A percentile compares a stretch with the other conserved stretches of the same genome.
Evolutionary conservation across 2,797 vertebrate genomes (phyloP).

Genomic region (Aldrovandia affinis): DNA sequence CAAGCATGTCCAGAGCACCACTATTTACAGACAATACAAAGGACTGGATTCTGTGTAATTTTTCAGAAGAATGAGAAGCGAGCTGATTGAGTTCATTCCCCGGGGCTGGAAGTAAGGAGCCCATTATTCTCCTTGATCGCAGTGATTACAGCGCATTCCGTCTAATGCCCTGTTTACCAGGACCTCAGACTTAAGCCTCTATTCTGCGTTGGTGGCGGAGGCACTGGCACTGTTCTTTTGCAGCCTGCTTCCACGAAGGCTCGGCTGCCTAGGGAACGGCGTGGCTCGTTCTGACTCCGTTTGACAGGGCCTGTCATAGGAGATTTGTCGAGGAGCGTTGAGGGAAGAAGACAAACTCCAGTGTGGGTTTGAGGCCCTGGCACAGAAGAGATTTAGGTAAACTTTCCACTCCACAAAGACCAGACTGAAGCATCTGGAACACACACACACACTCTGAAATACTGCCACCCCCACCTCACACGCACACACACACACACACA

Average conservation of each 20-base stretch:
- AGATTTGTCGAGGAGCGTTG: slow-evolving; percentile 44
- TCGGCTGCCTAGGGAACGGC: background rate
- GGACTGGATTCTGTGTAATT: background rate
- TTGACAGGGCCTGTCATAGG: slow-evolving; percentile 32
- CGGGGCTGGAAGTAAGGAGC: background rate
- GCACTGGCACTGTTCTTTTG: background rate
- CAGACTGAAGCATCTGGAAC: background rate
- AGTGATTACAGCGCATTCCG: background rate
- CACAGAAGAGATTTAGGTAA: slow-evolving; percentile 35
- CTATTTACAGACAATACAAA: background rate
- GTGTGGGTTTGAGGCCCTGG: slow-evolving; percentile 36
- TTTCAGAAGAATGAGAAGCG: background rate
- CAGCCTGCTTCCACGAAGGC: background rate
- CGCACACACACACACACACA: background rate
- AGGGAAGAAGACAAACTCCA: slow-evolving; percentile 25
- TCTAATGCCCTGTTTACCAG: background rate
- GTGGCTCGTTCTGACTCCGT: slow-evolving; percentile 17
- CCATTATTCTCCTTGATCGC: slow-evolving; percentile 10
- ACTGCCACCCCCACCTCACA: background rate
- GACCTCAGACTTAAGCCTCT: background rate
- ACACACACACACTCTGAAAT: too few species aligned
- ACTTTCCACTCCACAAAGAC: slow-evolving; percentile 37
- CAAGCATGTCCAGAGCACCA: background rate
- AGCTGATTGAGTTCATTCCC: background rate
- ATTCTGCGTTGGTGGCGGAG: background rate